Percentiles rank a stretch among this genome's conserved stretches.
Evolutionary conservation across 2,797 vertebrate species (phyloP).

Genomic region (Sebastes taczanowskii): DNA sequence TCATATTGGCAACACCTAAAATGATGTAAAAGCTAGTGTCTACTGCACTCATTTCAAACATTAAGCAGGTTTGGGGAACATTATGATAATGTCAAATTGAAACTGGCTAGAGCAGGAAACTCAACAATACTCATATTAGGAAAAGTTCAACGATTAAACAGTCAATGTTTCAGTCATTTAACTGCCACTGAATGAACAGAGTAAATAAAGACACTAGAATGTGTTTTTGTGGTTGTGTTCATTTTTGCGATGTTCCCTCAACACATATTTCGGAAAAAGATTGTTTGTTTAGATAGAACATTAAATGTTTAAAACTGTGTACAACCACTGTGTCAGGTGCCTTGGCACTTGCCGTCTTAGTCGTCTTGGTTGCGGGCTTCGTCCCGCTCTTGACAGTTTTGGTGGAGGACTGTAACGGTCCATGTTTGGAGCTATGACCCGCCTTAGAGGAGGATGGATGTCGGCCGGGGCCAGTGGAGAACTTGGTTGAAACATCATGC

Average conservation of each 20-base stretch:
- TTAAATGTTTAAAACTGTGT: not conserved
- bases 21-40: not conserved
- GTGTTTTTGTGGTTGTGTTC: not conserved
- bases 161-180: not conserved
- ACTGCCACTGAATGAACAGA: not conserved
- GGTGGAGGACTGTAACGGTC: not conserved
- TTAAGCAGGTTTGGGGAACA: not conserved
- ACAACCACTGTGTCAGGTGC: not conserved
- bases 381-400: slow-evolving; percentile 27
- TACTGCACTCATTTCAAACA: not conserved
- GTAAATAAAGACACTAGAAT: not conserved
- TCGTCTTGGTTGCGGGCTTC: slow-evolving; percentile 38
- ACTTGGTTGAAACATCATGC: slow-evolving; percentile 4
- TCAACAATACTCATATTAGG: too few species aligned
- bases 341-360: slow-evolving; percentile 21
- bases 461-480: not conserved
- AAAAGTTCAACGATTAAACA: too few species aligned
- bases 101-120: not conserved
- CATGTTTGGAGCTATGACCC: slow-evolving; percentile 25
- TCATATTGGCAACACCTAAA: not conserved
- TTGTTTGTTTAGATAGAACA: not conserved
- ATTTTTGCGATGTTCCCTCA: not conserved
- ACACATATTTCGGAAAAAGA: not conserved
- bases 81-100: not conserved
- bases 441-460: slow-evolving; percentile 1